Base-by-base conservation (phyloP, 2,113 vertebrate genomes). In the Scomber scombrus region DNA sequence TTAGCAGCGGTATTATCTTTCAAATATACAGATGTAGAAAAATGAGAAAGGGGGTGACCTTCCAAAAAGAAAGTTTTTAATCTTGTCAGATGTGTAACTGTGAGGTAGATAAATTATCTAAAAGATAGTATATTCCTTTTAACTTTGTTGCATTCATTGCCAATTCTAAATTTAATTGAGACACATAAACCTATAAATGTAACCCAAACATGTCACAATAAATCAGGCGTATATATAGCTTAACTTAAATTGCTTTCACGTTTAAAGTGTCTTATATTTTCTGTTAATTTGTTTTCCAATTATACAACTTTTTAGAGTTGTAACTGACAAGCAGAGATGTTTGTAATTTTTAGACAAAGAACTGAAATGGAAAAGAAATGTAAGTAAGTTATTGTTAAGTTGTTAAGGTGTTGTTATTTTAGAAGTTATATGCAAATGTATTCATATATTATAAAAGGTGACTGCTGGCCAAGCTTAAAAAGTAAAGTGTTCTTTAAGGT, bases 11-110 rank as follows among this genome's bases (percentile, higher is more conserved):
- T 58, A 86, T 91, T 93, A 92, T 91, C 90, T 89, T 82, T 73
- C 46, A 81, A 85, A 93, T 93, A 91, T 85, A 93, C 89, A 93
- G 82, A 92, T 91, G 88, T 63, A 78, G 81, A 84, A 86, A 88
- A 88, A 86, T 81, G 81, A 89, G 66, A 16, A 54, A 13, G 65
- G 3, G 58, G 26, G 40, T 91, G 87, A 93, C 93, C 91, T 93
- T 93, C 81, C 29, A n/a, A 67, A 75, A 69, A 80, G 45, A 84
- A 93, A 89, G 78, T 90, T 88, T 75, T n/a, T n/a, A 3, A 49
- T 71, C 43, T 71, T 21, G 63, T 69, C 80, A 56, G 45, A 31
- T 9, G 26, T 57, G 14, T 19, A 71, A 69, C 50, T 67, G 19
- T 64, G 71, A 58, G n/a, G 3, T 11, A 29, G 54, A 43, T 7